Evolutionary conservation across 2,113 vertebrate species (phyloP), one percentile per base, ranked within the genome.

Genomic region (Triplophysa siluroides): DNA sequence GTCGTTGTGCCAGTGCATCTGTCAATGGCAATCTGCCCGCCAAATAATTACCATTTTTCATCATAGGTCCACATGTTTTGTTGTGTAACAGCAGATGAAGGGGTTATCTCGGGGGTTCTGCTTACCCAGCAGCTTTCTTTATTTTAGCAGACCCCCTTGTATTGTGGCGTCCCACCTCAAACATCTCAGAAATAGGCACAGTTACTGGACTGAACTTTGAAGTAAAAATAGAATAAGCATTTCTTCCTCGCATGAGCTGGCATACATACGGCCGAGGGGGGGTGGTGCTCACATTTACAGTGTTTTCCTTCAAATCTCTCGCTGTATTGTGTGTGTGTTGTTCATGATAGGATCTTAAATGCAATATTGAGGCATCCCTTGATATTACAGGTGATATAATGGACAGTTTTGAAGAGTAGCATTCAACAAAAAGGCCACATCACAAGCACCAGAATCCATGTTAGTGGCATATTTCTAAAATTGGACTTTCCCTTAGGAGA

Each of bases 1-100:
- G 81, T 71, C 13, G 33, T 66, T 54, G 68, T 61, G 69, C 61
- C 68, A 72, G 76, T 73, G 62, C 76, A 83, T 83, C 76, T 60
- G 56, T 61, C 64, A 29, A 58, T 21, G 52, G 69, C 78, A 41
- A 21, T 26, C 67, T 23, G 61, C 50, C 33, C 7, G 24, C 43
- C 26, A 62, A 24, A 64, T 58, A 63, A 71, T 76, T 56, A 60
- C 52, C 64, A 77, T 77, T 80, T 63, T 71, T 61, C 33, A 29
- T 65, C 50, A 78, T 58, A 77, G 78, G 69, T 77, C 52, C 45
- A 60, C 23, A 16, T 41, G 62, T 47, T 71, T 70, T 56, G 78
- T 80, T 61, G 60, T 70, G 5, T 69, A 71, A 70, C 65, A 79
- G 78, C 24, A 76, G 77, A 60, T 64, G 75, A 33, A 61, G 73